Evolutionary conservation across 2,888 invertebrate species (phyloP).

Genomic region (Panzeria rudis): DNA sequence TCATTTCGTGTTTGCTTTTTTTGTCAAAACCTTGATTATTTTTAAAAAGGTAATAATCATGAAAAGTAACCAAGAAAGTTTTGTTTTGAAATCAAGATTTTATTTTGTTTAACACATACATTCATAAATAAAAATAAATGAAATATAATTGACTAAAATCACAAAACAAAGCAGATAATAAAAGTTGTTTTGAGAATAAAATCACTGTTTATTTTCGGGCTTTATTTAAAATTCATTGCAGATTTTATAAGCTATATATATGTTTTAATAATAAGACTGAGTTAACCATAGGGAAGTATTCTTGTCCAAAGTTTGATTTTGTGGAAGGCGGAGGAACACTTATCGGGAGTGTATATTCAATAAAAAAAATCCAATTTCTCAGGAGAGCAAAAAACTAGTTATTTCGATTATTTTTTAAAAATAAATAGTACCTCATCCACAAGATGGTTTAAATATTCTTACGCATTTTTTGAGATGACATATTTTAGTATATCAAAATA

Average conservation of each 20-base stretch:
- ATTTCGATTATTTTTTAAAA: too few species aligned
- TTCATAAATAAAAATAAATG: background rate
- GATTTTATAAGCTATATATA: background rate
- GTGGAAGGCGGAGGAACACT: too few species aligned
- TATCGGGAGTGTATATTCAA: too few species aligned
- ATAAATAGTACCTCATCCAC: too few species aligned
- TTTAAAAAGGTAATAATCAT: slow-evolving; percentile 23
- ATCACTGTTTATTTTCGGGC: background rate
- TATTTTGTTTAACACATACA: background rate
- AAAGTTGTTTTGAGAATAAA: background rate
- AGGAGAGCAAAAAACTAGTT: background rate
- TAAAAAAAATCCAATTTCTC: too few species aligned
- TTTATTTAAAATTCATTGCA: background rate
- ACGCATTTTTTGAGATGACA: too few species aligned
- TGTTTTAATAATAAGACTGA: too few species aligned
- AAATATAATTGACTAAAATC: background rate
- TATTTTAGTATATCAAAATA: too few species aligned
- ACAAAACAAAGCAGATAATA: background rate
- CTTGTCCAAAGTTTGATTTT: too few species aligned
- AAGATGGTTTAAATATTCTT: too few species aligned
- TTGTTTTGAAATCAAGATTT: background rate
- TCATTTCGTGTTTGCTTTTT: slow-evolving; percentile 41
- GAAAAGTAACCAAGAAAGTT: slow-evolving; percentile 36
- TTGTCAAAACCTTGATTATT: slow-evolving; percentile 39
- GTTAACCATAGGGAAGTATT: background rate